Conservation (phyloP, 2,888 invertebrate species). For the Tipula confusa region DNA sequence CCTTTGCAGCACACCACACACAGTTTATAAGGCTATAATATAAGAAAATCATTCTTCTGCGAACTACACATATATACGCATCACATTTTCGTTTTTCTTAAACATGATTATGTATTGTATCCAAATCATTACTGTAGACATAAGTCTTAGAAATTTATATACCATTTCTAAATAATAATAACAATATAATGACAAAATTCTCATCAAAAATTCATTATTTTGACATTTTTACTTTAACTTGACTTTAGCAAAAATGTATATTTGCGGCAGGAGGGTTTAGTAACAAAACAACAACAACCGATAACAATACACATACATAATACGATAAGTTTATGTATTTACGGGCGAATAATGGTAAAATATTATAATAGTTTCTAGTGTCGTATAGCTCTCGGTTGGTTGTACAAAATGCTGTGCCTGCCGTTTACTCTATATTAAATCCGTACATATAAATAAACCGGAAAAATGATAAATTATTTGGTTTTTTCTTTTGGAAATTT, state of each 20-base stretch:
- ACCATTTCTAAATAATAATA: background rate
- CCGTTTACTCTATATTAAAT: background rate
- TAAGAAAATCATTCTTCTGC: background rate
- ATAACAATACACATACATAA: background rate
- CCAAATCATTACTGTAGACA: background rate
- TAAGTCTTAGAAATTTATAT: background rate
- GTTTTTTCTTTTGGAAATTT: background rate
- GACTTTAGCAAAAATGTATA: background rate
- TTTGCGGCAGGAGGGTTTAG: background rate
- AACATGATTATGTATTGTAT: background rate
- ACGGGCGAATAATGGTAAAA: background rate
- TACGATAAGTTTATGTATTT: background rate
- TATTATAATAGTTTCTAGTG: constrained; percentile 5
- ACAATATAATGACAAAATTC: background rate
- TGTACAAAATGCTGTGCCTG: background rate
- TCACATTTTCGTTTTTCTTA: background rate
- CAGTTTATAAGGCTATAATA: background rate
- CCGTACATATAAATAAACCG: background rate
- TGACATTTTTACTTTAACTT: background rate
- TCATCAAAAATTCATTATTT: constrained; percentile 25
- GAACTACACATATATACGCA: background rate
- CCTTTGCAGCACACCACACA: background rate
- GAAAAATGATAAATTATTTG: constrained; percentile 7
- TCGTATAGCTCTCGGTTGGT: background rate
- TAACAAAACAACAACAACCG: background rate